Conservation (phyloP, 2,113 vertebrate genomes). For the Zapus hudsonius region DNA sequence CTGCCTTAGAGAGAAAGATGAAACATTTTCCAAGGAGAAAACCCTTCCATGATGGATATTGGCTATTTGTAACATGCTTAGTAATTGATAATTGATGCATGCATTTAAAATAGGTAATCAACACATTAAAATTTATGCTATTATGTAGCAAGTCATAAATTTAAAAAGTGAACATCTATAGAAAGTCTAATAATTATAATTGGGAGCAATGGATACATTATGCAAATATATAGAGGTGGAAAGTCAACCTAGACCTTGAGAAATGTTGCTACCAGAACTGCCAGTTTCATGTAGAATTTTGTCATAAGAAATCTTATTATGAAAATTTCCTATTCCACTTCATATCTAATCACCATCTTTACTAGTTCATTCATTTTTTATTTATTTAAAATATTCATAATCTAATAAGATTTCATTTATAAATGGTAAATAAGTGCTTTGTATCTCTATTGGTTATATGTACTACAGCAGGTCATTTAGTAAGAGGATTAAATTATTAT, state of each 20-base stretch:
- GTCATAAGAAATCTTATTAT: no score
- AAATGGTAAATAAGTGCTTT: neutral
- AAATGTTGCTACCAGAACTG: neutral
- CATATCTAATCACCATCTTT: neutral
- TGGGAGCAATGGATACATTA: neutral
- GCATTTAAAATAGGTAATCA: neutral
- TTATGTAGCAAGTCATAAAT: neutral
- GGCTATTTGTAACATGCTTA: neutral
- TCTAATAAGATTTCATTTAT: neutral
- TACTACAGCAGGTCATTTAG: neutral
- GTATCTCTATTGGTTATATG: neutral
- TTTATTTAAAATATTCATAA: neutral
- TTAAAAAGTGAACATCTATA: neutral
- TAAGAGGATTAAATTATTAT: neutral
- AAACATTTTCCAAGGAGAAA: neutral
- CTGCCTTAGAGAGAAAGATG: neutral
- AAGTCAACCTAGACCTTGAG: neutral
- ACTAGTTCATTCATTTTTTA: slow-evolving; percentile 18
- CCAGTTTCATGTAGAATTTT: neutral
- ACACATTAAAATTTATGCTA: neutral
- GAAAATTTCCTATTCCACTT: neutral
- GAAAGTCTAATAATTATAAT: neutral
- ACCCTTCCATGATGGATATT: neutral
- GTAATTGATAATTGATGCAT: neutral
- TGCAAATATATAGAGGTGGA: neutral